Conservation (phyloP, 2,888 invertebrate species). For the Drosophila antonietae region DNA sequence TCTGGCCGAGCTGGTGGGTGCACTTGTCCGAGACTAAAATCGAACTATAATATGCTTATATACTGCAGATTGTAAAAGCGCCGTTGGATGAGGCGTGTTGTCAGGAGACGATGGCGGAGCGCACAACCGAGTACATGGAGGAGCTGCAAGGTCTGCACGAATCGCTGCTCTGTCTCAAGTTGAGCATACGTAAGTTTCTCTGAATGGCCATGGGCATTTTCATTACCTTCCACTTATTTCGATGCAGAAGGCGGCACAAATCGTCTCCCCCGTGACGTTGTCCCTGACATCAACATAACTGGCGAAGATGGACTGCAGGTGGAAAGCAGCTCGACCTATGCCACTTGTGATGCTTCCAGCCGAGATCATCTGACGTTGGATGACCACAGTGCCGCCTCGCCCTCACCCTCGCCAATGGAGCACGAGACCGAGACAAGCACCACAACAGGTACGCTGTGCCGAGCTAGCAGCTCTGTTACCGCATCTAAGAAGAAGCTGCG, state of each 20-base stretch:
- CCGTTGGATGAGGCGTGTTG: constrained; percentile 83
- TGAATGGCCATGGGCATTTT: too few relatives aligned
- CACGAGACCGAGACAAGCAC: constrained; percentile 74
- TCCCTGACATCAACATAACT: constrained; percentile 83
- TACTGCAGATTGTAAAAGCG: constrained; percentile 67
- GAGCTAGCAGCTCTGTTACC: constrained; percentile 39
- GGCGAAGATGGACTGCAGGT: constrained; percentile 76
- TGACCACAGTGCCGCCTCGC: constrained; percentile 73
- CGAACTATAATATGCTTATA: neutral
- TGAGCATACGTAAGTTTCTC: constrained; percentile 77
- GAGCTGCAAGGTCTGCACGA: constrained; percentile 81
- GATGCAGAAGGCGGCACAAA: constrained; percentile 73
- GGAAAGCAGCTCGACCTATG: constrained; percentile 55
- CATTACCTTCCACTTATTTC: neutral
- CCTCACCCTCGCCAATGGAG: constrained; percentile 57
- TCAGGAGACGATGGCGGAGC: constrained; percentile 81
- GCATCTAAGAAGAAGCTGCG: constrained; percentile 81
- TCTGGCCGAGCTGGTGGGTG: constrained; percentile 71
- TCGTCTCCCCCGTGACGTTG: constrained; percentile 67
- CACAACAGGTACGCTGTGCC: constrained; percentile 62
- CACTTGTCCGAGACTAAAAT: neutral
- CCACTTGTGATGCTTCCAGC: constrained; percentile 53
- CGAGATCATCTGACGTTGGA: constrained; percentile 71
- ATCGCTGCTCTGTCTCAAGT: constrained; percentile 77
- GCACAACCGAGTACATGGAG: constrained; percentile 75